Evolutionary conservation across 2,113 vertebrate genomes (phyloP).

Genomic region (Rynchops niger): DNA sequence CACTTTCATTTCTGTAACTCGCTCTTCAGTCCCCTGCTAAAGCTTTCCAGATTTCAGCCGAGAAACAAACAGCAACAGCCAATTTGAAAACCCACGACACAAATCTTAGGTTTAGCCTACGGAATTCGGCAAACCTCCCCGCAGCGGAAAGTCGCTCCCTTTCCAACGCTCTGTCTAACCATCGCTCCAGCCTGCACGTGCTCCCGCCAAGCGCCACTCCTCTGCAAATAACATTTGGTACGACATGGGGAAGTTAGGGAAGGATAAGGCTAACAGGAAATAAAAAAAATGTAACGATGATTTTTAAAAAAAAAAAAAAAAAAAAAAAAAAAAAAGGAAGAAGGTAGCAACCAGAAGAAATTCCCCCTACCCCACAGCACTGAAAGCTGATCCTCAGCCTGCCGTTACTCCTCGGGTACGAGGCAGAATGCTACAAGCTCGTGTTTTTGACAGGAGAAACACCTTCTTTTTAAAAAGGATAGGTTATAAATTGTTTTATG

Average conservation of each 20-base stretch:
- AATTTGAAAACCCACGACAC: background rate
- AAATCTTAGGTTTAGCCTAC: background rate
- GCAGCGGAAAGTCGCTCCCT: background rate
- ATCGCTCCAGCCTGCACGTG: rapidly evolving
- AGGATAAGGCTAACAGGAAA: background rate
- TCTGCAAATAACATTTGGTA: background rate
- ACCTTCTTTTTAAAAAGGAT: background rate
- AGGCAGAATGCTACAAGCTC: background rate
- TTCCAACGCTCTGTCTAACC: background rate
- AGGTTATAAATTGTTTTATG: background rate
- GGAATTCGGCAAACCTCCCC: background rate
- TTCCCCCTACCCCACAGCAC: background rate
- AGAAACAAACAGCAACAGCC: background rate
- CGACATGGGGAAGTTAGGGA: background rate
- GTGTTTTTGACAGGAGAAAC: background rate
- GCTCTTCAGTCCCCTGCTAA: background rate
- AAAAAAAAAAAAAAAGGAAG: too few relatives aligned
- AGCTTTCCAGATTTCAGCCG: background rate
- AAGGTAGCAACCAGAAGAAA: background rate
- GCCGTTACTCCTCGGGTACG: background rate
- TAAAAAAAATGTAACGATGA: background rate
- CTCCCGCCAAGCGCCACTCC: background rate
- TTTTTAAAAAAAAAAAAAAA: too few relatives aligned
- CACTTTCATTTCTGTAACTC: background rate
- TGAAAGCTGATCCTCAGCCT: background rate